phyloP scores from a whole-genome alignment of 2,797 vertebrate genomes.

The Adrianichthys oophorus region DNA sequence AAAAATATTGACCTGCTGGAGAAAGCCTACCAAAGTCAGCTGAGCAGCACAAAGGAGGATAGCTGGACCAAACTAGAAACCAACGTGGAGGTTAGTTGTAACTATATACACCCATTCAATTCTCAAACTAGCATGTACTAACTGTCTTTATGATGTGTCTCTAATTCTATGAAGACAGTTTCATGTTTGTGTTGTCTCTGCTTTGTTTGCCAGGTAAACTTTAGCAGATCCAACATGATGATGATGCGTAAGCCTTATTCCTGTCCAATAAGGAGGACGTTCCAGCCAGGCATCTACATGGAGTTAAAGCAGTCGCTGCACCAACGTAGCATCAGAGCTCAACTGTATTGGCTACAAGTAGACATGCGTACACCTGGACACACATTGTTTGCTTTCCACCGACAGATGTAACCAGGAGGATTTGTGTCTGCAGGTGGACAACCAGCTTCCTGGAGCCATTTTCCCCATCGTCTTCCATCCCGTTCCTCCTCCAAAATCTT shows the following conservation, averaged over 20 bases:
- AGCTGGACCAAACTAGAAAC: conserved; percentile 85
- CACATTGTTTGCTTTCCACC: not conserved
- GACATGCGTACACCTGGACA: not conserved
- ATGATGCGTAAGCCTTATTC: conserved; percentile 85
- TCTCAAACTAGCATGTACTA: not conserved
- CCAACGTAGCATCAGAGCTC: conserved; percentile 91
- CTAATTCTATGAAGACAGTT: too few species aligned
- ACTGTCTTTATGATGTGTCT: too few species aligned
- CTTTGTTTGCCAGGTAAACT: conserved; percentile 83
- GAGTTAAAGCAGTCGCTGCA: conserved; percentile 93
- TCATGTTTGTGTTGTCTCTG: conserved; percentile 22
- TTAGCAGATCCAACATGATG: conserved; percentile 83
- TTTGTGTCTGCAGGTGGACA: conserved; percentile 84
- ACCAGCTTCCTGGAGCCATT: conserved; percentile 90
- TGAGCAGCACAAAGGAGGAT: conserved; percentile 36
- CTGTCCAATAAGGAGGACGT: conserved; percentile 88
- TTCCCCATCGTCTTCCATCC: conserved; percentile 96
- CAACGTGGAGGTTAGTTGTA: conserved; percentile 84
- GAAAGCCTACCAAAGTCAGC: conserved; percentile 83
- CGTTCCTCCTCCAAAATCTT: conserved; percentile 92
- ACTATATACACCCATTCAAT: not conserved
- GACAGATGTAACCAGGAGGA: not conserved
- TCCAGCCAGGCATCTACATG: conserved; percentile 90
- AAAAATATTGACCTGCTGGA: conserved; percentile 92
- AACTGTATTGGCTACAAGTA: conserved; percentile 95